Evolutionary conservation across 2,888 invertebrate species (phyloP).

Genomic region (Pristionchus japonicus): DNA sequence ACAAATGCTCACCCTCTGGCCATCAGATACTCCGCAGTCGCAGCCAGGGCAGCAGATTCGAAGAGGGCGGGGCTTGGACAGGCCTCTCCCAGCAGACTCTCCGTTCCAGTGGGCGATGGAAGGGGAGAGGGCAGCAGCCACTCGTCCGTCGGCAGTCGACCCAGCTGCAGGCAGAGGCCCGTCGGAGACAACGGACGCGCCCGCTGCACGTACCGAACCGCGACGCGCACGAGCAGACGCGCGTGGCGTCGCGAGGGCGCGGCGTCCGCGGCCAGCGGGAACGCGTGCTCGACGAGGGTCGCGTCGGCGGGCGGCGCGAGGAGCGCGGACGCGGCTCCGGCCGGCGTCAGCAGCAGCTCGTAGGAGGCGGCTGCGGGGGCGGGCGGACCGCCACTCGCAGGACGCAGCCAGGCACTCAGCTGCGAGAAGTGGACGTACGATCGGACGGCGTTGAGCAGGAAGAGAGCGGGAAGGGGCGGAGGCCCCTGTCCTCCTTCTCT

Average conservation of each 20-base stretch:
- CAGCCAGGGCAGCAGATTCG: neutral
- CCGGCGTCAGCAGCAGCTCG: neutral
- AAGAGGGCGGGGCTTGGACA: neutral
- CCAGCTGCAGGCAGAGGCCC: slow-evolving; percentile 34
- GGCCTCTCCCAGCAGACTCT: neutral
- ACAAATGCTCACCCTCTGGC: neutral
- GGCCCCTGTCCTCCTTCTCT: neutral
- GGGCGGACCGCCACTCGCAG: slow-evolving; percentile 61
- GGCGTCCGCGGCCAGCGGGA: slow-evolving; percentile 22
- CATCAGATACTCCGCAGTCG: neutral
- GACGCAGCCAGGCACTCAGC: slow-evolving; percentile 89
- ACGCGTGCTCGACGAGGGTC: slow-evolving; percentile 16
- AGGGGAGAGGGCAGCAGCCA: slow-evolving; percentile 44
- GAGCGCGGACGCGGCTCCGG: neutral
- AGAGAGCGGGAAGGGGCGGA: slow-evolving; percentile 77
- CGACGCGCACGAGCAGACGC: slow-evolving; percentile 29
- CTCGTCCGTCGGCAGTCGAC: slow-evolving; percentile 34
- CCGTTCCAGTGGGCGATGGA: slow-evolving; percentile 18
- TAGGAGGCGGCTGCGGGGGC: slow-evolving; percentile 71
- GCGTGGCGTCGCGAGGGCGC: neutral
- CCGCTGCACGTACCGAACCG: slow-evolving; percentile 36
- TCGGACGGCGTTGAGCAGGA: slow-evolving; percentile 90
- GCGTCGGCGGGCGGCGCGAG: slow-evolving; percentile 8
- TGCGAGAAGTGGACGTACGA: slow-evolving; percentile 96
- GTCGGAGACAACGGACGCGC: neutral